Evolutionary conservation across 2,888 invertebrate species (phyloP), one percentile per base, ranked within the genome.

Genomic region (Nymphalis polychloros): DNA sequence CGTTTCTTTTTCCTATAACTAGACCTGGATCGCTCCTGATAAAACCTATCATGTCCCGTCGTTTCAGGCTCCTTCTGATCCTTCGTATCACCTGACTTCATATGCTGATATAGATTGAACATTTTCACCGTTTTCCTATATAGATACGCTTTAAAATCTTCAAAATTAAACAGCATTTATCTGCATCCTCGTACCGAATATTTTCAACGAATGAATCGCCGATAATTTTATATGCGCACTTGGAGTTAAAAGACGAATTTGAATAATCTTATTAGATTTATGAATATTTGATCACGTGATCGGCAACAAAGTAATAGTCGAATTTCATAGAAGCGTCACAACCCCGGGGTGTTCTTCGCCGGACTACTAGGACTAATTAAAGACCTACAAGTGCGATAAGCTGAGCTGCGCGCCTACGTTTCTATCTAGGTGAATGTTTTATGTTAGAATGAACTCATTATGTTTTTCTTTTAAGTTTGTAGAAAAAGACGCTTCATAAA

Each of bases 31-130:
- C 96, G 80, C 68, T 95, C 95, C 80, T 96, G 95, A 78, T 96
- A 96, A 83, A 96, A 97, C 76, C 96, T 93, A 79, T 97, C 97
- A 78, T 97, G 97, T 0, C 97, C 97, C 8, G 96, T 97, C 2
- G 95, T 95, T 78, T 95, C 94, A 0, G 93, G 84, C 74, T 89
- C 93, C 72, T 87, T 94, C 74, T 83, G 89, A 35, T 92, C 93
- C 76, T 90, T 94, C 6, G 90, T 92, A 19, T 94, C 93, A 31
- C 90, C 93, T 64, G 94, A 93, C 77, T 95, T 93, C 86, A 96
- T 94, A 73, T 93, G 95, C 78, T 96, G 95, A 78, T 96, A 96
- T 71, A 97, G 87, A 78, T 96, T 96, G 83, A 97, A 97, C 96
- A 97, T 96, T 75, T 90, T 93, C 16, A 71, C 76, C 20, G 68